These are phyloP conservation scores for Cacatua alba DNA, from an alignment of 2,113 vertebrate genomes.

Conservation along the genomic window DNA sequence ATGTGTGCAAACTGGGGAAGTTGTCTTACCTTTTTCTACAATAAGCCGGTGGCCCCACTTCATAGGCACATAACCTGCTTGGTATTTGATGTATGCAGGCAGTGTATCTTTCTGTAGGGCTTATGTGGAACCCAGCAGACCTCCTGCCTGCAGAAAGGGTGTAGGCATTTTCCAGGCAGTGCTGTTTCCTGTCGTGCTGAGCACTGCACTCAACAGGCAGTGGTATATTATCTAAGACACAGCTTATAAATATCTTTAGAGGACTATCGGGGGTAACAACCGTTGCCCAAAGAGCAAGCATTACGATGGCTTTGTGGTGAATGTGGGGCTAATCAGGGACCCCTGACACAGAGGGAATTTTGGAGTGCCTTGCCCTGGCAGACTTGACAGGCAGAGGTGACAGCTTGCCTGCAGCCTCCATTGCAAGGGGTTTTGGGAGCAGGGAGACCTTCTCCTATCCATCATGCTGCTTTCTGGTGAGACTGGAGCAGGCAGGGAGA, in stretches of 20 bases:
- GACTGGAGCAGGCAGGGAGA: neutral
- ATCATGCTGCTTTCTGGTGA: neutral
- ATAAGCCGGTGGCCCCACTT: neutral
- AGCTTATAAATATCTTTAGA: neutral
- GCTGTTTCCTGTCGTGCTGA: neutral
- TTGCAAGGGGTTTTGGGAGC: neutral
- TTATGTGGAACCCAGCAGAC: neutral
- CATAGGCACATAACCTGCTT: neutral
- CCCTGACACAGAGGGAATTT: neutral
- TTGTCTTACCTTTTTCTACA: neutral
- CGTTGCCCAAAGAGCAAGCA: neutral
- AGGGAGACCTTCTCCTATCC: neutral
- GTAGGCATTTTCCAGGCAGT: neutral
- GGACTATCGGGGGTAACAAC: rapidly evolving
- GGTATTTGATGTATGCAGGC: neutral
- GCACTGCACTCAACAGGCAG: neutral
- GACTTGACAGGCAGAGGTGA: neutral
- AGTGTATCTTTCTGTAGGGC: neutral
- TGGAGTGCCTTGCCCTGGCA: neutral
- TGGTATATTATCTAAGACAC: neutral
- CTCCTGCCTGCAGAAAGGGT: neutral
- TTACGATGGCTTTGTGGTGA: neutral
- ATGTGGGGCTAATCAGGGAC: neutral
- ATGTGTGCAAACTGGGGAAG: neutral
- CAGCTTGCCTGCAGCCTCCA: neutral